Evolutionary conservation across 2,888 invertebrate species (phyloP).

Genomic region (Mylabris sibirica): DNA sequence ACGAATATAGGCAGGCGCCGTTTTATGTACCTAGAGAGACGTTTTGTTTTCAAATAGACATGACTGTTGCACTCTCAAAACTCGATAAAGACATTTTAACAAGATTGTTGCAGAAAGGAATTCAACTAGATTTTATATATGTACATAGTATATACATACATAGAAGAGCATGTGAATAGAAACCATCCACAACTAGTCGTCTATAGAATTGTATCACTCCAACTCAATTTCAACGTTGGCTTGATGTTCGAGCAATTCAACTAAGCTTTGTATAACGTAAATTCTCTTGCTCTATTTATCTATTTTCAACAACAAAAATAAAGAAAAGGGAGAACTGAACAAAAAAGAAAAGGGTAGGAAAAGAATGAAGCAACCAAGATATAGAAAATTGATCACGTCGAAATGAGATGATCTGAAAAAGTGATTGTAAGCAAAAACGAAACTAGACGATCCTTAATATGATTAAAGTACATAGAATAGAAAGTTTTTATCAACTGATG

Average conservation of each 20-base stretch:
- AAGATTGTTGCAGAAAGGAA: constrained; percentile 7
- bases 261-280: constrained; percentile 7
- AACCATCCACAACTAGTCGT: constrained; percentile 8
- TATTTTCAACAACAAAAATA: neutral
- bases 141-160: neutral
- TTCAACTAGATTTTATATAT: constrained; percentile 1
- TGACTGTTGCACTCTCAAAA: constrained; percentile 39
- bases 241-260: constrained; percentile 7
- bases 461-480: constrained; percentile 36
- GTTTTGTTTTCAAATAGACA: constrained; percentile 45
- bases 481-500: neutral
- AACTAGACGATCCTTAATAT: constrained; percentile 39
- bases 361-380: too few species aligned
- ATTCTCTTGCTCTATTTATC: constrained; percentile 4
- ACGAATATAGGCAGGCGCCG: constrained; percentile 46
- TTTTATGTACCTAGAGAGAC: constrained; percentile 47
- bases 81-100: constrained; percentile 26
- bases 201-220: constrained; percentile 8
- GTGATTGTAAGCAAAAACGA: constrained; percentile 17
- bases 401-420: constrained; percentile 5
- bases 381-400: neutral
- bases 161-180: neutral
- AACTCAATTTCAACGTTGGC: constrained; percentile 7
- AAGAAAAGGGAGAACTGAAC: neutral
- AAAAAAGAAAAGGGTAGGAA: too few species aligned